Conservation (phyloP, 2,113 vertebrate species). For the Anoplopoma fimbria region DNA sequence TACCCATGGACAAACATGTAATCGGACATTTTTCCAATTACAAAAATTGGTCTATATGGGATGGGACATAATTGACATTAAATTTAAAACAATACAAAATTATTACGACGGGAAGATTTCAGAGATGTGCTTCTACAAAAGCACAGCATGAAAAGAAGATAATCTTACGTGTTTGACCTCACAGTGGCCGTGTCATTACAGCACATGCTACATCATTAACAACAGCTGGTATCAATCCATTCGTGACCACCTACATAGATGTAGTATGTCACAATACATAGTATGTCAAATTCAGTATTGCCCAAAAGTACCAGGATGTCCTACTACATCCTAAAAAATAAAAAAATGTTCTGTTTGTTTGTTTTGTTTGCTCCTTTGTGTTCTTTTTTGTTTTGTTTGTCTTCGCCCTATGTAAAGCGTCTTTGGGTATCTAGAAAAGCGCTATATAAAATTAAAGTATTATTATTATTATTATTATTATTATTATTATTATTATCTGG, state of each 20-base stretch:
- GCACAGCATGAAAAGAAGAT: not conserved
- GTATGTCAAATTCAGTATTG: not conserved
- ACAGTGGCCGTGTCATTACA: not conserved
- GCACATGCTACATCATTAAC: not conserved
- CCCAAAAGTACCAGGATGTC: not conserved
- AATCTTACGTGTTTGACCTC: not conserved
- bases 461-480: too few relatives aligned
- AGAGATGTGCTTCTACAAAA: not conserved
- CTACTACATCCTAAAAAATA: not conserved
- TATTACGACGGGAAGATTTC: not conserved
- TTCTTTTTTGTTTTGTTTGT: too few relatives aligned
- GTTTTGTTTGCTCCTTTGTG: too few relatives aligned
- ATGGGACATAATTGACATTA: not conserved
- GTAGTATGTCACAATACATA: not conserved
- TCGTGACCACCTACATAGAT: conserved; percentile 38
- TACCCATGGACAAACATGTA: not conserved
- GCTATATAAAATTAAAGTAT: too few relatives aligned
- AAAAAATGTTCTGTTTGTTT: too few relatives aligned
- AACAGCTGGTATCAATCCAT: conserved; percentile 62
- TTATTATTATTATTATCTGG: too few relatives aligned
- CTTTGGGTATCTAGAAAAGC: too few relatives aligned
- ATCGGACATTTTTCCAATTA: not conserved
- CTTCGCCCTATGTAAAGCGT: too few relatives aligned
- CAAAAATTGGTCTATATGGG: not conserved
- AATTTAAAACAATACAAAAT: not conserved